Base-by-base conservation (phyloP, 2,113 vertebrate species). In the Ascaphus truei region DNA sequence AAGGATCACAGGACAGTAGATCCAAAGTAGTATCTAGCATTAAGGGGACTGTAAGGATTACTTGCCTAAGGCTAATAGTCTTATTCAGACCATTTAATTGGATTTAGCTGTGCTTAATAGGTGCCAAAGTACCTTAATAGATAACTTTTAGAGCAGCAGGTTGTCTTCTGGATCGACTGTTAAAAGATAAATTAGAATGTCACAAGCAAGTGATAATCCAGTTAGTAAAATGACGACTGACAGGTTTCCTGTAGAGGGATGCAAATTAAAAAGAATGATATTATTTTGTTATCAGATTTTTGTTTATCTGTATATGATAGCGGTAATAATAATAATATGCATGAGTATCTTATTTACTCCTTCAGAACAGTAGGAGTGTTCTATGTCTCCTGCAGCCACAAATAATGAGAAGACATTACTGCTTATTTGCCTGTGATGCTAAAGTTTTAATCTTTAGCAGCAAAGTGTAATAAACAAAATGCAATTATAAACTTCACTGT, bases 321-420 rank as follows among this genome's bases (percentile, higher is more conserved):
- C 25, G 52, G 23, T 11, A 39, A 23, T 53, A 65, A 65, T 30
- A 63, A 66, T 31, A 39, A 11, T 18, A 45, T 45, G 41, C 20
- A 4, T 31, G 7, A 10, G 5, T 2, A 6, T 58, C 22, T 30
- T 8, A 30, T 23, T 39, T 7, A n/a, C 22, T 20, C 5, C 12
- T 34, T 34, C 10, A 36, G 9, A 36, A 18, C 45, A 12, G 20
- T 20, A 7, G 2, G 3, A 37, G 7, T 16, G 15, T 64, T 27
- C 43, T 27, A 41, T 64, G 30, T 52, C 15, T 51, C 7, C 23
- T 33, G 2, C 13, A 36, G 8, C 4, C 41, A 23, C 43, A n/a
- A 26, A 51, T 52, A 52, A 64, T 37, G 5, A 41, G 13, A 50
- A 31, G 34, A 66, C 53, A 66, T 66, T 41, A 63, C 22, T 5